phyloP scores from a whole-genome alignment of 2,888 invertebrate species.

The Hesperia comma region DNA sequence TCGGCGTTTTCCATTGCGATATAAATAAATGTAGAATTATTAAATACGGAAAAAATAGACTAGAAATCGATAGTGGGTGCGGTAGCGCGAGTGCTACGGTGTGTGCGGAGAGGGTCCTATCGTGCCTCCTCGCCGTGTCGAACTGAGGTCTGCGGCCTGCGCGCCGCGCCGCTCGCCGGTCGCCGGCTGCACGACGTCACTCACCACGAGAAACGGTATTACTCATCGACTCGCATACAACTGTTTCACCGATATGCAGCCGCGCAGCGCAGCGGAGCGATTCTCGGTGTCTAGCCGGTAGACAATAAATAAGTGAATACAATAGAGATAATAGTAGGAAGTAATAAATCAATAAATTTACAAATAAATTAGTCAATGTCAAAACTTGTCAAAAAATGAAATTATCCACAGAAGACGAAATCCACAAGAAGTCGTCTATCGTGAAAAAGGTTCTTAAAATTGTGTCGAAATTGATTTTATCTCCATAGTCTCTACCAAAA shows the following conservation, averaged over 20 bases:
- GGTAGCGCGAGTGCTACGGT: conserved; percentile 54
- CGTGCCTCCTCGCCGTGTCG: conserved; percentile 69
- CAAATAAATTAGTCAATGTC: not conserved
- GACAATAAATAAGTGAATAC: conserved; percentile 22
- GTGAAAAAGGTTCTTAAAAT: conserved; percentile 21
- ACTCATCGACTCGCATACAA: conserved; percentile 72
- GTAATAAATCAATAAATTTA: not conserved
- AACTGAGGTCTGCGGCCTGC: conserved; percentile 62
- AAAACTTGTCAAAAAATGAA: not conserved
- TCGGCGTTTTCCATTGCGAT: conserved; percentile 67
- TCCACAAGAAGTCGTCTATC: not conserved
- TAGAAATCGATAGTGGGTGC: conserved; percentile 65
- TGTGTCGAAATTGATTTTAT: not conserved
- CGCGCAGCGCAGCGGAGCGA: conserved; percentile 51
- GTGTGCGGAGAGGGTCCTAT: conserved; percentile 63
- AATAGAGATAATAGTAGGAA: no score
- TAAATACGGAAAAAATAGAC: conserved; percentile 47
- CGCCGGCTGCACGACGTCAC: conserved; percentile 73
- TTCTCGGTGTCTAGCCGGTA: conserved; percentile 49
- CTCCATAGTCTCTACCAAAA: not conserved
- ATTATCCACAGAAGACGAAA: not conserved
- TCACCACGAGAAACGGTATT: conserved; percentile 76
- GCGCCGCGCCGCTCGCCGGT: conserved; percentile 50
- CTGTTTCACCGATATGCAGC: conserved; percentile 51
- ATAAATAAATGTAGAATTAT: conserved; percentile 10